A percentile compares a stretch with the other conserved stretches of the same genome.
phyloP scores from a whole-genome alignment of 2,113 vertebrate genomes.

The Ellobius talpinus region DNA sequence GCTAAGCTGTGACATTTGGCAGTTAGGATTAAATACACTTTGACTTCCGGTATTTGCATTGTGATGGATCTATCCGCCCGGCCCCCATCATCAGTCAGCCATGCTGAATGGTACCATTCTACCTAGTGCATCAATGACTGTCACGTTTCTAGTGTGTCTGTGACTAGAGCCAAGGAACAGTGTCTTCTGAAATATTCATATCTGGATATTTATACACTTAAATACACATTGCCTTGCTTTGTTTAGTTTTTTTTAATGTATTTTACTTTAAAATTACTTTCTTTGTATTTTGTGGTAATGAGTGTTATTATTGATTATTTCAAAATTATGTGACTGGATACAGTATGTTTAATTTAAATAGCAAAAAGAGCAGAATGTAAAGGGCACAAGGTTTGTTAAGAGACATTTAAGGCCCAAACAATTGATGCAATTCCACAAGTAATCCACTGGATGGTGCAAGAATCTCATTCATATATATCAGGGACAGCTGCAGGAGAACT shows the following conservation, averaged over 20 bases:
- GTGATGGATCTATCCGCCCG: background rate
- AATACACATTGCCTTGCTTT: background rate
- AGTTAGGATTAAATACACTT: background rate
- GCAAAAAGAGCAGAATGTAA: background rate
- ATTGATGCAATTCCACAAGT: background rate
- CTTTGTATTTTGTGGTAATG: background rate
- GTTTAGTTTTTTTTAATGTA: background rate
- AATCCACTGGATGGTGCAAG: slow-evolving; percentile 62
- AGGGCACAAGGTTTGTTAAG: too few relatives aligned
- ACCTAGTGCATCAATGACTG: accelerated
- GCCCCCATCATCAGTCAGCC: background rate
- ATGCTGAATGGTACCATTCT: too few relatives aligned
- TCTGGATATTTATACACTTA: background rate
- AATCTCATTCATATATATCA: slow-evolving; percentile 32
- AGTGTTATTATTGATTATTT: background rate
- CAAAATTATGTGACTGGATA: background rate
- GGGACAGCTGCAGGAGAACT: background rate
- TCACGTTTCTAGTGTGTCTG: background rate
- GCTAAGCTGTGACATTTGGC: background rate
- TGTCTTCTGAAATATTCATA: background rate
- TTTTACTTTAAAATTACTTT: background rate
- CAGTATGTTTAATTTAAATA: background rate
- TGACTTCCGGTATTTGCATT: background rate
- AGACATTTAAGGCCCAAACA: background rate
- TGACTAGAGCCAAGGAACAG: too few relatives aligned